Evolutionary conservation across 2,113 vertebrate species (phyloP).

Genomic region (Empidonax traillii): DNA sequence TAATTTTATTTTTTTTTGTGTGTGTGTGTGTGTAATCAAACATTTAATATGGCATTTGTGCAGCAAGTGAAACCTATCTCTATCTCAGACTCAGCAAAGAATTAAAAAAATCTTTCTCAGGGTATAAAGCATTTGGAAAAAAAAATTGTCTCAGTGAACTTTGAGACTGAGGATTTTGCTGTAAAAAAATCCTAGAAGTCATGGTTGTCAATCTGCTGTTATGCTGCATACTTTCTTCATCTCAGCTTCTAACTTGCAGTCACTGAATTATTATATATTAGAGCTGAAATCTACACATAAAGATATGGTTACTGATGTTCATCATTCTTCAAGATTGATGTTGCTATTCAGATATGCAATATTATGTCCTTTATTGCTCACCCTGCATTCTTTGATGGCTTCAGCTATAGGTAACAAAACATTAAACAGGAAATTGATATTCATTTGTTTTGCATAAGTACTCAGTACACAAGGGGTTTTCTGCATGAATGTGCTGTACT

Average conservation of each 20-base stretch:
- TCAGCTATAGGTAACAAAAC: not conserved
- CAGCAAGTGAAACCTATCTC: not conserved
- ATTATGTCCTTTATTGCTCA: not conserved
- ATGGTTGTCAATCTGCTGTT: not conserved
- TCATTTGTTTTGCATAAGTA: constrained; percentile 5
- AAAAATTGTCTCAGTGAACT: not conserved
- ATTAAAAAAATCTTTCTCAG: not conserved
- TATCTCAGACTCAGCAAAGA: not conserved
- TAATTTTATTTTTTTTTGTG: too few species aligned
- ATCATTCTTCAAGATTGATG: not conserved
- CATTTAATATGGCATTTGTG: not conserved
- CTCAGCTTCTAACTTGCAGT: not conserved
- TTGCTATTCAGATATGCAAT: not conserved
- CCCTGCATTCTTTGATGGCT: not conserved
- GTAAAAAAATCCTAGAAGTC: not conserved
- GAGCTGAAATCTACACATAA: not conserved
- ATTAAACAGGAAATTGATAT: not conserved
- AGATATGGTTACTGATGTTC: not conserved
- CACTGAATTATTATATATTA: not conserved
- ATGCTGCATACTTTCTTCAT: not conserved
- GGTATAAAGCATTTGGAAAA: not conserved
- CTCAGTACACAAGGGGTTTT: not conserved
- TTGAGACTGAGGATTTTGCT: not conserved
- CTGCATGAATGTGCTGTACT: not conserved
- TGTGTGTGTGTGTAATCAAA: not conserved